These are phyloP conservation scores for Megatriorchis doriae DNA, from an alignment of 2,113 vertebrate species.

Conservation along the genomic window DNA sequence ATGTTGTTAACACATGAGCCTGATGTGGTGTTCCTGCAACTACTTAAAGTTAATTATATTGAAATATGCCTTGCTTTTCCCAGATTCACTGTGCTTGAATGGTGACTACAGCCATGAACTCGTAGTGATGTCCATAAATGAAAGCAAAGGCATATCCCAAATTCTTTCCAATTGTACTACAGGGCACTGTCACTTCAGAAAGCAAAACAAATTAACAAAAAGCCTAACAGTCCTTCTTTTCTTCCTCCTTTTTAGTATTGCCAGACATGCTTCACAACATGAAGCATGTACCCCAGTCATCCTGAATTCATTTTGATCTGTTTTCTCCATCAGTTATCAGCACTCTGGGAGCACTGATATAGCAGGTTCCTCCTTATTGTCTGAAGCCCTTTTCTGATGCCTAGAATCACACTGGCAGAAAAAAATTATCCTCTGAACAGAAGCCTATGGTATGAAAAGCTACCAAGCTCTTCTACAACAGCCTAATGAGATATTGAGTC, in stretches of 20 bases:
- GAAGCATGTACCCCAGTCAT: not conserved
- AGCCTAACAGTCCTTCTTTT: not conserved
- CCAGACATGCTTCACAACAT: not conserved
- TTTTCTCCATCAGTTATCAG: not conserved
- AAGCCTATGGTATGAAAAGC: not conserved
- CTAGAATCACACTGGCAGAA: not conserved
- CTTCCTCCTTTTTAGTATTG: not conserved
- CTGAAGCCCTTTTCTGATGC: not conserved
- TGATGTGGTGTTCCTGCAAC: not conserved
- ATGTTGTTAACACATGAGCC: not conserved
- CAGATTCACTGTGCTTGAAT: not conserved
- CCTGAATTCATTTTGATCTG: not conserved
- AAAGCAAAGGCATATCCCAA: not conserved
- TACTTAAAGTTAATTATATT: not conserved
- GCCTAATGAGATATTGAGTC: not conserved
- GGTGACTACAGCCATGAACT: not conserved
- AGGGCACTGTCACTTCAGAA: not conserved
- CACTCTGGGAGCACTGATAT: not conserved
- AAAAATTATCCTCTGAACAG: not conserved
- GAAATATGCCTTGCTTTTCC: not conserved
- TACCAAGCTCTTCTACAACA: not conserved
- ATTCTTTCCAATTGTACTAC: not conserved
- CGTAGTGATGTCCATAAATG: not conserved
- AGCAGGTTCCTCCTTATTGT: not conserved
- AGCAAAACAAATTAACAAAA: not conserved